A percentile compares a stretch with the other conserved stretches of the same genome.
phyloP scores from a whole-genome alignment of 2,888 invertebrate species.

The Labia minor region DNA sequence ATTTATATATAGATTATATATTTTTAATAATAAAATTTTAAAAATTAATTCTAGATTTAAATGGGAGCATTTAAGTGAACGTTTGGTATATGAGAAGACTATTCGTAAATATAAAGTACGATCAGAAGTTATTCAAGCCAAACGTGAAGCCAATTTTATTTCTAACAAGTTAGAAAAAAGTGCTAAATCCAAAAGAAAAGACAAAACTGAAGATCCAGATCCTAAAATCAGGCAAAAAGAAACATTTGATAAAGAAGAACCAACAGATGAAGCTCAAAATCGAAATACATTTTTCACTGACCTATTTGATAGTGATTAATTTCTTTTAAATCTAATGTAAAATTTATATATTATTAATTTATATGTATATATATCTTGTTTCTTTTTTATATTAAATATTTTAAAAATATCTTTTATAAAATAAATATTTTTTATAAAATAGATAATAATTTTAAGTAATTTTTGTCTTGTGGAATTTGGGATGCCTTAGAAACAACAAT shows the following conservation, averaged over 20 bases:
- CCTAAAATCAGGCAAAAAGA: slow-evolving; percentile 20
- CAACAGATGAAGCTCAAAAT: background rate
- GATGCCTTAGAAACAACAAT: too few species aligned
- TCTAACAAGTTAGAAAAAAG: slow-evolving; percentile 71
- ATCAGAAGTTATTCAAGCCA: slow-evolving; percentile 82
- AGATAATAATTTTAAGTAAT: too few species aligned
- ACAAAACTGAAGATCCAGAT: slow-evolving; percentile 18
- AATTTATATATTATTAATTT: too few species aligned
- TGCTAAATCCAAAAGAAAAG: slow-evolving; percentile 50
- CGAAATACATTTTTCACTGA: slow-evolving; percentile 17
- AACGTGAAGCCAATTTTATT: slow-evolving; percentile 80
- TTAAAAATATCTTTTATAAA: too few species aligned
- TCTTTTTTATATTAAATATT: too few species aligned
- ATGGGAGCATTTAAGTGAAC: slow-evolving; percentile 90
- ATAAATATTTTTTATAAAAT: too few species aligned
- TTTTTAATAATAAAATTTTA: slow-evolving; percentile 18
- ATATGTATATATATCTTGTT: too few species aligned
- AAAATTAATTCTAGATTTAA: slow-evolving; percentile 56
- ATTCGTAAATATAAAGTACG: slow-evolving; percentile 74
- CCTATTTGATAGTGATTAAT: slow-evolving; percentile 16
- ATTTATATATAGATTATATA: too few species aligned
- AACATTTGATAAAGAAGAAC: slow-evolving; percentile 22
- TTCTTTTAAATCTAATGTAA: too few species aligned
- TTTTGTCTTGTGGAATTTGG: too few species aligned
- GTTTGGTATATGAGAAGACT: slow-evolving; percentile 84